Evolutionary conservation across 1,140 invertebrate species (phyloP).

Genomic region (Gonioctena quinquepunctata): DNA sequence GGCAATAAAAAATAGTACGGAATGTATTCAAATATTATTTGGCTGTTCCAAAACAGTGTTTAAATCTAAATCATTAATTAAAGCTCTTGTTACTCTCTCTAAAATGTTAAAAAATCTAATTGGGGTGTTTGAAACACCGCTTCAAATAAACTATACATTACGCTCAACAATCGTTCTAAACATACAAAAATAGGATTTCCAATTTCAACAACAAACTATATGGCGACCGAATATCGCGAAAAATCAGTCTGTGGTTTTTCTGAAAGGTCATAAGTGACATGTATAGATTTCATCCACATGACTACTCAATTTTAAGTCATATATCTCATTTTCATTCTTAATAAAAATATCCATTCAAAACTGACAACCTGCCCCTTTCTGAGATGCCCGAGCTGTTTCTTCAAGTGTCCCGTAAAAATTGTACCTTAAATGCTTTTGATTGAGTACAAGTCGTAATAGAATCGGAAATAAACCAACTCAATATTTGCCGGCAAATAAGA

Average conservation of each 20-base stretch:
- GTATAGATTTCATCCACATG: background rate
- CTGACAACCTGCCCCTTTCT: too few relatives aligned
- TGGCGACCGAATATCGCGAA: slow-evolving; percentile 24
- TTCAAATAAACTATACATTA: slow-evolving; percentile 47
- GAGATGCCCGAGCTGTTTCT: too few relatives aligned
- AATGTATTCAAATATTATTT: slow-evolving; percentile 57
- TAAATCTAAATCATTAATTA: slow-evolving; percentile 52
- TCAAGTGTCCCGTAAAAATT: too few relatives aligned
- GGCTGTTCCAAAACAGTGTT: slow-evolving; percentile 46
- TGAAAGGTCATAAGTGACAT: slow-evolving; percentile 1
- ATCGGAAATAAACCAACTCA: too few relatives aligned
- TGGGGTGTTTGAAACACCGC: slow-evolving; percentile 42
- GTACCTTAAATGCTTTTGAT: too few relatives aligned
- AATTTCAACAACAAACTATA: slow-evolving; percentile 26
- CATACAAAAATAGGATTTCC: slow-evolving; percentile 50
- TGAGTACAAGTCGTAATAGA: too few relatives aligned
- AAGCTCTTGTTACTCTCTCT: slow-evolving; percentile 51
- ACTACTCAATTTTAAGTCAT: background rate
- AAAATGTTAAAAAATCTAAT: slow-evolving; percentile 47
- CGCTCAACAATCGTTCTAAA: slow-evolving; percentile 47
- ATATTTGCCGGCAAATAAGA: too few relatives aligned
- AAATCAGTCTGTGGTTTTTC: slow-evolving; percentile 31
- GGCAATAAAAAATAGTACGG: slow-evolving; percentile 49
- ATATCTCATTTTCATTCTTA: too few relatives aligned
- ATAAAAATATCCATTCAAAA: too few relatives aligned